Conservation (phyloP, 2,797 vertebrate genomes). For the Mallotus villosus region DNA sequence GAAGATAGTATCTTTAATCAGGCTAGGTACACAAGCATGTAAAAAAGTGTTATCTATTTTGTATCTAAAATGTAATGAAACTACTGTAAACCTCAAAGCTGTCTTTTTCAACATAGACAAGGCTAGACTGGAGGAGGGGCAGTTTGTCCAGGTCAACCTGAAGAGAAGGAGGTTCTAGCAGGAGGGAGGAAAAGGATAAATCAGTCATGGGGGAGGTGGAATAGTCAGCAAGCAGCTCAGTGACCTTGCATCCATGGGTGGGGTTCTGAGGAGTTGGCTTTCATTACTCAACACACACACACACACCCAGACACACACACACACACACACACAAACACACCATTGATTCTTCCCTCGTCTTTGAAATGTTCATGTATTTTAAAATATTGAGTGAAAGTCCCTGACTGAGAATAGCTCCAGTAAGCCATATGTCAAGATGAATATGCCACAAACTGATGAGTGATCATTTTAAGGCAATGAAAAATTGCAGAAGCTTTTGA, state of each 20-base stretch:
- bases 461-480: conserved; percentile 14
- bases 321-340: neutral
- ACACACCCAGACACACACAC: neutral
- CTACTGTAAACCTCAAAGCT: too few relatives aligned
- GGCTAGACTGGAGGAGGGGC: neutral
- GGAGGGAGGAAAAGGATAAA: neutral
- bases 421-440: conserved; percentile 10
- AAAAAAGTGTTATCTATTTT: too few relatives aligned
- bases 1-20: too few relatives aligned
- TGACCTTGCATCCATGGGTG: neutral
- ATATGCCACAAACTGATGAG: neutral
- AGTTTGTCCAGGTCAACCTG: too few relatives aligned
- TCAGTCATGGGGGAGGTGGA: neutral
- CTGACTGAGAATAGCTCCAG: neutral
- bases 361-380: conserved; percentile 13
- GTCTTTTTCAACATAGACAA: neutral
- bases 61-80: too few relatives aligned
- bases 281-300: neutral
- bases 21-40: too few relatives aligned
- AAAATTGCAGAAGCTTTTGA: conserved; percentile 5
- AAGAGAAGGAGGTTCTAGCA: neutral
- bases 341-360: conserved; percentile 9
- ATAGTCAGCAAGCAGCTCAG: neutral
- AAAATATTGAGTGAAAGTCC: conserved; percentile 19
- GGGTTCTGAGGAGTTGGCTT: neutral